These are phyloP conservation scores for Periphyllus acericola DNA, from an alignment of 2,888 invertebrate genomes.

Conservation along the genomic window DNA sequence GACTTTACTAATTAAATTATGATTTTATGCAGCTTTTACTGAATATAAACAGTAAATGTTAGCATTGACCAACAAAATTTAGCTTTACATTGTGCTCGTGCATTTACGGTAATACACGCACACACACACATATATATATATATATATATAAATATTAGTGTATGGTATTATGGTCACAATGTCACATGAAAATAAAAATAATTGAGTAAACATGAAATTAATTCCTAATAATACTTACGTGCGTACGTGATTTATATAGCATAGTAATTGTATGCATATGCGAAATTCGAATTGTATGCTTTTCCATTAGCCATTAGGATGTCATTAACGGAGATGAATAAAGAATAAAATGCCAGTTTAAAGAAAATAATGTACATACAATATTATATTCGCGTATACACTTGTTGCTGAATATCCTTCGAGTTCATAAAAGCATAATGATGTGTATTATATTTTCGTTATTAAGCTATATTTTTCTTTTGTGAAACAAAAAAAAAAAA, in stretches of 20 bases:
- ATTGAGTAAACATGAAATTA: too few relatives aligned
- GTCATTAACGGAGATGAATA: conserved; percentile 47
- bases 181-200: too few relatives aligned
- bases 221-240: neutral
- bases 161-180: too few relatives aligned
- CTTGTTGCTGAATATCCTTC: neutral
- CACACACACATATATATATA: too few relatives aligned
- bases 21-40: too few relatives aligned
- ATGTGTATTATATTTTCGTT: neutral
- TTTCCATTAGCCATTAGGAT: conserved; percentile 41
- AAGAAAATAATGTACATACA: neutral
- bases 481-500: conserved; percentile 11
- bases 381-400: too few relatives aligned
- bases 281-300: neutral
- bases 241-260: neutral
- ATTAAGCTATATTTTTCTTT: conserved; percentile 17
- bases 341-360: neutral
- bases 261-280: neutral
- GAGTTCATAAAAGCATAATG: neutral
- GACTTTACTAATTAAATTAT: too few relatives aligned
- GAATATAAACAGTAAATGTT: too few relatives aligned
- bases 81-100: too few relatives aligned
- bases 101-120: too few relatives aligned
- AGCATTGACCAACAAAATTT: too few relatives aligned
- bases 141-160: too few relatives aligned